phyloP scores from a whole-genome alignment of 2,113 vertebrate species.

The Poecile atricapillus region DNA sequence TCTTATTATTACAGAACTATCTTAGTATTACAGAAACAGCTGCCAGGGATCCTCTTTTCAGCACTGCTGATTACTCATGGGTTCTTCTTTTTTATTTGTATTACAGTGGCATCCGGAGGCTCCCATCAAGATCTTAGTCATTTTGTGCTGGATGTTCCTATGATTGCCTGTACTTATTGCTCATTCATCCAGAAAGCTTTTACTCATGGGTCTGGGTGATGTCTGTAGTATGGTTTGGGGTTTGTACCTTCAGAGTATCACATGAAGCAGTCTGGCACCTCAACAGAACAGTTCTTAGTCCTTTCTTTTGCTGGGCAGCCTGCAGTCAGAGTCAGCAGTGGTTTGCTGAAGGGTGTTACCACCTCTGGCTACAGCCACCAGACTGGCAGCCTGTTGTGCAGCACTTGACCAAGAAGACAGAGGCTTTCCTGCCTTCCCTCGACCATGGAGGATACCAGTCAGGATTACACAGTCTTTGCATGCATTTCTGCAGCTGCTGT shows the following conservation, averaged over 20 bases:
- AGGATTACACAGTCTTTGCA: neutral
- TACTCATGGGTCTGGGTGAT: neutral
- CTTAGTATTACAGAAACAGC: neutral
- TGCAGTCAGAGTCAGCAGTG: neutral
- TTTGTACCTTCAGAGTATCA: neutral
- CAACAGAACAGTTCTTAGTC: neutral
- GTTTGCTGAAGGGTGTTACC: neutral
- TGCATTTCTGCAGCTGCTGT: neutral
- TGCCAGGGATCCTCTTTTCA: neutral
- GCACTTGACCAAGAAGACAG: neutral
- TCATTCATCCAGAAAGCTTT: neutral
- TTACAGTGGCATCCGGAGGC: slow-evolving; percentile 17
- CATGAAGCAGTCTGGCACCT: neutral
- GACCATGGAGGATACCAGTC: accelerated
- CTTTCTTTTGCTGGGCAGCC: neutral
- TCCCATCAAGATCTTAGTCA: neutral
- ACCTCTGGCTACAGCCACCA: neutral
- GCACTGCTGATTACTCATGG: slow-evolving; percentile 24
- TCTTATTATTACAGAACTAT: no score
- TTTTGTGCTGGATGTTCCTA: neutral
- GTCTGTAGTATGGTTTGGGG: neutral
- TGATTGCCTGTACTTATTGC: neutral
- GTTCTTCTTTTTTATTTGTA: slow-evolving; percentile 31
- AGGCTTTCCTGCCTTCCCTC: neutral
- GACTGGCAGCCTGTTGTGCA: neutral